Evolutionary conservation across 2,113 vertebrate genomes (phyloP).

Genomic region (Mormoops blainvillei): DNA sequence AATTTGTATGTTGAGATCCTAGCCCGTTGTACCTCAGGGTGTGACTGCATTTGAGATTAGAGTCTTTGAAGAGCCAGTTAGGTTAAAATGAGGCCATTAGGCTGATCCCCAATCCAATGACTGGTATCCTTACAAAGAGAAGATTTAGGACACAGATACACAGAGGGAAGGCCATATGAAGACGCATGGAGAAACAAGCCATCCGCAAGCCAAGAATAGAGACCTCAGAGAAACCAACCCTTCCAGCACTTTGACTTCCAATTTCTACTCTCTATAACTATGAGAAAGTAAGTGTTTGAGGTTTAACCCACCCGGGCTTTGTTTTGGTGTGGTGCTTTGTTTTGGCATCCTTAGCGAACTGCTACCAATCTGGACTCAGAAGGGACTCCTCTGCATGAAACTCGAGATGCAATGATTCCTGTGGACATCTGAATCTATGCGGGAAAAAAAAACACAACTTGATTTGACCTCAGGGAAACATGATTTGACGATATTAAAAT

Average conservation of each 20-base stretch:
- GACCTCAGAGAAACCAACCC: not conserved
- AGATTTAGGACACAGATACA: not conserved
- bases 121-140: not conserved
- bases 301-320: not conserved
- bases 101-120: not conserved
- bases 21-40: not conserved
- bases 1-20: not conserved
- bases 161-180: not conserved
- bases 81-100: not conserved
- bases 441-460: not conserved
- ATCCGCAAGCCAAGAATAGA: not conserved
- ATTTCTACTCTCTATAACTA: not conserved
- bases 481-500: not conserved
- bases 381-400: not conserved
- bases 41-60: not conserved
- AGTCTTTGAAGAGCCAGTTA: not conserved
- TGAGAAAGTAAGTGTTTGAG: not conserved
- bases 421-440: not conserved
- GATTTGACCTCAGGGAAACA: not conserved
- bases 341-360: not conserved
- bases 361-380: not conserved
- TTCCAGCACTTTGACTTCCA: not conserved
- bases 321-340: not conserved
- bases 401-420: not conserved
- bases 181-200: not conserved